Percentiles rank a stretch among this genome's conserved stretches.
Conservation (phyloP, 1,140 invertebrate genomes). For the Camponotus pennsylvanicus region DNA sequence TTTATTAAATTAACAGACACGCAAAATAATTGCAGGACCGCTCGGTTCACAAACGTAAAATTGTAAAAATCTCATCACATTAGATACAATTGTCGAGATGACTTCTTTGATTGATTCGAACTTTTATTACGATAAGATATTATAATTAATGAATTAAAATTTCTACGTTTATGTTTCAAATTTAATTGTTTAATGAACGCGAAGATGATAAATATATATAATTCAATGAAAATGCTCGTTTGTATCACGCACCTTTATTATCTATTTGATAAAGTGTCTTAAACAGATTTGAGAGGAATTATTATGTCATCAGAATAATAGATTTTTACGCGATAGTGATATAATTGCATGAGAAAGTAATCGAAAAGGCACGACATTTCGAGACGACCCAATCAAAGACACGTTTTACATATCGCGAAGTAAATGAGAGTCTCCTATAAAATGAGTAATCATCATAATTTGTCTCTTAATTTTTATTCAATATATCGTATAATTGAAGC, state of each 20-base stretch:
- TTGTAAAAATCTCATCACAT: slow-evolving; percentile 46
- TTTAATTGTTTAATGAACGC: not conserved
- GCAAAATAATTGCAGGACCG: slow-evolving; percentile 53
- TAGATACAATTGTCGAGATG: not conserved
- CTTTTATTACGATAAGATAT: not conserved
- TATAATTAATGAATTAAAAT: not conserved
- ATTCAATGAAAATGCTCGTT: slow-evolving; percentile 28
- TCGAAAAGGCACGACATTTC: slow-evolving; percentile 65
- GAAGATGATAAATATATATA: slow-evolving; percentile 4
- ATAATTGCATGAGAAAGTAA: slow-evolving; percentile 68
- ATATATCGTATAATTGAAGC: slow-evolving; percentile 62
- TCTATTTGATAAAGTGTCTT: slow-evolving; percentile 31
- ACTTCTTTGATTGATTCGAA: slow-evolving; percentile 11
- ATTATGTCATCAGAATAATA: slow-evolving; percentile 8
- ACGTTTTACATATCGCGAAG: slow-evolving; percentile 47
- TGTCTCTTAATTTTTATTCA: slow-evolving; percentile 70
- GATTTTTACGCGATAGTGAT: slow-evolving; percentile 30
- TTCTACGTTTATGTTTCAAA: not conserved
- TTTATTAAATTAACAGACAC: slow-evolving; percentile 64
- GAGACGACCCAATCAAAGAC: slow-evolving; percentile 68
- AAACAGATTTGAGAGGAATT: slow-evolving; percentile 21
- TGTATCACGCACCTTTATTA: slow-evolving; percentile 43
- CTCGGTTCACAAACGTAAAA: slow-evolving; percentile 30
- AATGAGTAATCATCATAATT: slow-evolving; percentile 66
- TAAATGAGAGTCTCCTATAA: slow-evolving; percentile 34